phyloP scores from a whole-genome alignment of 1,140 invertebrate species.

The Pogonomyrmex barbatus region DNA sequence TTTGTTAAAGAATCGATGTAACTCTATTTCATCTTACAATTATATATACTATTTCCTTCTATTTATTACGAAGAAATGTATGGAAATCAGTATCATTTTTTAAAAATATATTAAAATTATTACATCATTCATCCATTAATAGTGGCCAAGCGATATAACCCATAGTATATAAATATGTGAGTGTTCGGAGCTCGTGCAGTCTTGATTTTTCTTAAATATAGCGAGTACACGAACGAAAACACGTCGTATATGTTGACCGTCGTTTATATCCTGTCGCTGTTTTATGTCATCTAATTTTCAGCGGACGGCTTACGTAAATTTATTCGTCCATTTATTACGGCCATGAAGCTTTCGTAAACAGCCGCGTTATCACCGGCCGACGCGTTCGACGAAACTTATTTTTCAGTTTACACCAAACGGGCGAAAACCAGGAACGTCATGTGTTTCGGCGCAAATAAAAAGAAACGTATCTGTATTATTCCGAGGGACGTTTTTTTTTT shows the following conservation, averaged over 20 bases:
- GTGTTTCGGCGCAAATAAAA: slow-evolving; percentile 15
- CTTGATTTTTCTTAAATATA: slow-evolving; percentile 44
- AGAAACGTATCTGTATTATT: slow-evolving; percentile 40
- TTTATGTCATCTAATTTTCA: slow-evolving; percentile 55
- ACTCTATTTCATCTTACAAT: background rate
- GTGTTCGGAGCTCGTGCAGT: background rate
- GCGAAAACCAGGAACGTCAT: background rate
- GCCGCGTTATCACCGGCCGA: slow-evolving; percentile 28
- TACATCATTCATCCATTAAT: background rate
- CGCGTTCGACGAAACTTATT: slow-evolving; percentile 48
- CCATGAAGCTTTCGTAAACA: slow-evolving; percentile 49
- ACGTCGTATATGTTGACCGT: slow-evolving; percentile 42
- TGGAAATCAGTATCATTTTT: background rate
- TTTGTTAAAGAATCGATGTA: background rate
- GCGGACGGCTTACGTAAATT: slow-evolving; percentile 54
- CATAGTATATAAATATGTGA: slow-evolving; percentile 16
- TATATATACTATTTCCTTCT: background rate
- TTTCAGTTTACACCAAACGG: slow-evolving; percentile 25
- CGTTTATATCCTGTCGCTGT: slow-evolving; percentile 58
- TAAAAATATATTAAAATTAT: slow-evolving; percentile 18
- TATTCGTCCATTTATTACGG: slow-evolving; percentile 59
- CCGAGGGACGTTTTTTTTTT: slow-evolving; percentile 11
- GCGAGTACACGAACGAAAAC: slow-evolving; percentile 6
- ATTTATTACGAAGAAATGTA: background rate
- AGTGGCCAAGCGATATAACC: background rate